Base-by-base conservation (phyloP, 1,140 invertebrate species). In the Drosophila bocki region DNA sequence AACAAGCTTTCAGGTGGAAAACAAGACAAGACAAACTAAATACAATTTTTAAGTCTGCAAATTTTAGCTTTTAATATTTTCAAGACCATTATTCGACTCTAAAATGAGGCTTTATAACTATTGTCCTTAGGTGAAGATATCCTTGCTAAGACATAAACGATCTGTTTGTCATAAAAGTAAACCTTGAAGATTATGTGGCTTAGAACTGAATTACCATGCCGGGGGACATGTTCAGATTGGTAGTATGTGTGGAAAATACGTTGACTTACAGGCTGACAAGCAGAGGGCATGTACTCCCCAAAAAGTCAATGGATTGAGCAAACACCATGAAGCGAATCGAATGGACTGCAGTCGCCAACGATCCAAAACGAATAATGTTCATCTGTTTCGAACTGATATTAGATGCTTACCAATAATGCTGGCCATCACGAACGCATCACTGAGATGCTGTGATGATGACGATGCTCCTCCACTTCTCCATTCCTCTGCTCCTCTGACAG, bases 361-460 rank as follows among this genome's bases (percentile, higher is more conserved):
- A 72, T 4, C 63, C 63, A 72, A 51, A 44, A 42, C 68, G 62
- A 70, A 70, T 70, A 68, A 54, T 53, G 65, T 41, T 48, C 51
- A 71, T 33, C 51, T 33, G 44, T 71, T 59, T 35, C 29, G 37
- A 58, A 72, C 22, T 41, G 53, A 71, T 72, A 72, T 72, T 72
- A 71, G 67, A 71, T 71, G 12, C 48, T 26, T 13, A 9, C 47
- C 62, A 53, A 70, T 56, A 50, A 35, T 3, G 33, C 51, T 70
- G 32, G 32, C 33, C 48, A 54, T 45, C 67, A 70, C 67, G 67
- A 45, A 68, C 67, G 63, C 67, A 70, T 68, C 67, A 19, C 67
- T 70, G 48, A 70, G 63, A 37, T 45, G 29, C 29, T 19, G 35
- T 12, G 6, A 12, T 32, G 42, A 48, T 33, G 58, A 17, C 11